phyloP scores from a whole-genome alignment of 2,113 vertebrate genomes.

The Morone saxatilis region DNA sequence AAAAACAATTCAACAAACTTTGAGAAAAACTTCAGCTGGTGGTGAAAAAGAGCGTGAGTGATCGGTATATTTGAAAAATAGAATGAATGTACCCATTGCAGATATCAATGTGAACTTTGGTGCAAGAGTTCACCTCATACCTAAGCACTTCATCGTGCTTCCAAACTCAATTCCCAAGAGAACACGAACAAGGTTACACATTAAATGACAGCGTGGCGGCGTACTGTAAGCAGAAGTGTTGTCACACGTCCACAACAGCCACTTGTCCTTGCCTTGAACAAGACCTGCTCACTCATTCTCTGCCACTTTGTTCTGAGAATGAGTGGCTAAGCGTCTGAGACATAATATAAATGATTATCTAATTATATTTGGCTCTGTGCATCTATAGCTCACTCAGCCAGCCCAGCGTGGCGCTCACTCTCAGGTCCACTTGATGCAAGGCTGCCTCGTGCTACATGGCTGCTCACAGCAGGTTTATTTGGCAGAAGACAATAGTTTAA shows the following conservation, averaged over 20 bases:
- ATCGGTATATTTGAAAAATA: background rate
- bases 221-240: background rate
- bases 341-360: conserved; percentile 36
- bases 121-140: background rate
- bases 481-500: conserved; percentile 19
- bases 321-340: background rate
- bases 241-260: conserved; percentile 7
- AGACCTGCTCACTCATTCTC: conserved; percentile 14
- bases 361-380: conserved; percentile 6
- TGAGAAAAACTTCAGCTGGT: background rate
- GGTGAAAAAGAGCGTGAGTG: background rate
- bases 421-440: conserved; percentile 1
- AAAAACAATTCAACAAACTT: background rate
- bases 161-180: conserved; percentile 26
- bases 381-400: background rate
- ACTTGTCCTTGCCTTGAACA: conserved; percentile 8
- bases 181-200: background rate
- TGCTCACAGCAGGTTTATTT: conserved; percentile 60
- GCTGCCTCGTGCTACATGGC: conserved; percentile 41
- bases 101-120: background rate
- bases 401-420: conserved; percentile 40
- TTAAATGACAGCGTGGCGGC: background rate
- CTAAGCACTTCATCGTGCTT: background rate
- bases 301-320: background rate
- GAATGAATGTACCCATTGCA: background rate